Evolutionary conservation across 2,113 vertebrate species (phyloP).

Genomic region (Sakesphorus luctuosus): DNA sequence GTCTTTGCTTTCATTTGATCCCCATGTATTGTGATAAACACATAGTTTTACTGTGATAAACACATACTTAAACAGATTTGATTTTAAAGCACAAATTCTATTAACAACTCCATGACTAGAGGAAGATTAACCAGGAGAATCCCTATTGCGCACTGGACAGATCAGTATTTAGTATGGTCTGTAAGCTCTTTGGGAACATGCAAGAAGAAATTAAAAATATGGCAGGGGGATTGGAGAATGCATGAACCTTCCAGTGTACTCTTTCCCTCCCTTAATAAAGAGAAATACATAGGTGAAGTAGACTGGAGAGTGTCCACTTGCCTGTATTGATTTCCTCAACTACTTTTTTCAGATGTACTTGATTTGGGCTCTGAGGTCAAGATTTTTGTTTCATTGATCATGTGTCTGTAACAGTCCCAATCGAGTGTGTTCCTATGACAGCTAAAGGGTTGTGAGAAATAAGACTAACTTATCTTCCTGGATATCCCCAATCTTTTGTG

Average conservation of each 20-base stretch:
- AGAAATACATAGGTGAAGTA: background rate
- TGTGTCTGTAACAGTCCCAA: background rate
- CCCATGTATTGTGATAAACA: background rate
- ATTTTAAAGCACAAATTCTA: background rate
- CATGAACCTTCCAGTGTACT: background rate
- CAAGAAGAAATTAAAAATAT: background rate
- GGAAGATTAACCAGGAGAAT: background rate
- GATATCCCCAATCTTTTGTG: background rate
- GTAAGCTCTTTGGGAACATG: background rate
- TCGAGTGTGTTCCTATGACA: background rate
- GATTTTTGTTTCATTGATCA: conserved; percentile 5
- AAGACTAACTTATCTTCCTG: background rate
- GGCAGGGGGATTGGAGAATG: background rate
- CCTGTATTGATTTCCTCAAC: background rate
- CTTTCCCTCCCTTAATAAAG: background rate
- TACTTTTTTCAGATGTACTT: background rate
- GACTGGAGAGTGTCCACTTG: background rate
- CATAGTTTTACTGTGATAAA: background rate
- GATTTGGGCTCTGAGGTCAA: background rate
- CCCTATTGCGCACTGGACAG: background rate
- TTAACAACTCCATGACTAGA: background rate
- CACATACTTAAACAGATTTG: background rate
- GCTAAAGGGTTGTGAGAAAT: background rate
- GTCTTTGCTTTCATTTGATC: background rate
- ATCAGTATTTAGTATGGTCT: background rate